A percentile compares a stretch with the other conserved stretches of the same genome.
These are phyloP conservation scores for Xylocopa sonorina DNA, from an alignment of 1,140 invertebrate species.

Conservation along the genomic window DNA sequence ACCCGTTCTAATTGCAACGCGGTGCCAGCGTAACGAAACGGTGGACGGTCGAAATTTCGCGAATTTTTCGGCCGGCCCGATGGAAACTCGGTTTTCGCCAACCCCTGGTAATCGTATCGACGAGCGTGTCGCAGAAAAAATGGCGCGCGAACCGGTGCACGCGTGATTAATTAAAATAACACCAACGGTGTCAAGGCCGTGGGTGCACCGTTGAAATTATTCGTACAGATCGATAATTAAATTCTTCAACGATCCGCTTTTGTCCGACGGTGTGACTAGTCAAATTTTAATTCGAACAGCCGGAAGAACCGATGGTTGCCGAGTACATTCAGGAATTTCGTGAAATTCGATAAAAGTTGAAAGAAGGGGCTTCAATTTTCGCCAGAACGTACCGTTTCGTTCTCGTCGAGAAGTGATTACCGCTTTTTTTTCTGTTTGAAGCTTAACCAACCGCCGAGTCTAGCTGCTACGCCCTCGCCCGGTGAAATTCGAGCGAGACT, in stretches of 20 bases:
- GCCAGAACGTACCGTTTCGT: too few species aligned
- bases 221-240: constrained; percentile 1
- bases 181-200: not conserved
- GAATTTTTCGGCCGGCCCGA: not conserved
- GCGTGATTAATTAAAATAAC: constrained; percentile 26
- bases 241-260: not conserved
- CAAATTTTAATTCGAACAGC: not conserved
- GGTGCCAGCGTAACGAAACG: not conserved
- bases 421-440: too few species aligned
- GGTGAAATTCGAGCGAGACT: not conserved
- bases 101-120: not conserved
- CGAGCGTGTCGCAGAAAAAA: not conserved
- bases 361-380: too few species aligned
- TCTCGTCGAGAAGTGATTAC: too few species aligned
- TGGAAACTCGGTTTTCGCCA: not conserved
- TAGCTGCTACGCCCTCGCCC: too few species aligned
- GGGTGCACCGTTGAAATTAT: not conserved
- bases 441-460: too few species aligned
- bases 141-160: not conserved
- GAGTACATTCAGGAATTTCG: not conserved
- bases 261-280: not conserved
- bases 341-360: too few species aligned
- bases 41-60: constrained; percentile 2
- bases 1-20: constrained; percentile 26
- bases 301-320: not conserved